Base-by-base conservation (phyloP, 2,797 vertebrate species). In the Denticeps clupeoides region DNA sequence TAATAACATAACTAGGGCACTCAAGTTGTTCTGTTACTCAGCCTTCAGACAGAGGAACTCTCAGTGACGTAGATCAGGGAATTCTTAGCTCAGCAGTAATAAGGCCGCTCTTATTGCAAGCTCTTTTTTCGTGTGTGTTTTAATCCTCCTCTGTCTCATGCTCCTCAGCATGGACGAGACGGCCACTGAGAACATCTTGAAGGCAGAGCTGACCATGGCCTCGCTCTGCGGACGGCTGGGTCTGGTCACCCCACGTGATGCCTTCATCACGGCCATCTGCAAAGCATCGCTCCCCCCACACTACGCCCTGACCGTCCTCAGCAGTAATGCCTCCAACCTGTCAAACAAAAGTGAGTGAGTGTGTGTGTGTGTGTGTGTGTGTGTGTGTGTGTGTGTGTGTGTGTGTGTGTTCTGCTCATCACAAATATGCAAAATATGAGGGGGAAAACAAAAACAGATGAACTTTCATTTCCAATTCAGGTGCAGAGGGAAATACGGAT, bases 201-300 rank as follows among this genome's bases (percentile, higher is more conserved):
- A 97, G 79, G 94, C 94, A 4, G 93, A 99, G 73, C 43, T 97
- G 73, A 93, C 88, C 28, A 89, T 97, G 93, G 91, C 94, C 46
- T 87, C 90, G 7, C 83, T 99, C 55, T 98, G 95, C 62, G 95
- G 95, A 42, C 88, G 86, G 19, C 71, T 99, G n/a, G 82, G 87
- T 51, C 82, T 98, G 63, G 88, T 97, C 57, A 99, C 95, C 1
- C 93, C 95, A 8, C 90, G 95, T 16, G 95, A 99, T 43, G 94
- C 95, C 57, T 97, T 99, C 73, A 99, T 99, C 65, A 99, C 94
- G 1, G 95, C 95, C 45, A 88, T 97, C 77, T 99, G 95, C 79
- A 98, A 98, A 77, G 92, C 94, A 9, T 97, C 94, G 4, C 82
- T 99, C 58, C 95, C 95, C 15, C 95, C 93, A 1, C 94, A 99